Conservation (phyloP, 2,797 vertebrate genomes). For the Poeciliopsis paucimaculata region DNA sequence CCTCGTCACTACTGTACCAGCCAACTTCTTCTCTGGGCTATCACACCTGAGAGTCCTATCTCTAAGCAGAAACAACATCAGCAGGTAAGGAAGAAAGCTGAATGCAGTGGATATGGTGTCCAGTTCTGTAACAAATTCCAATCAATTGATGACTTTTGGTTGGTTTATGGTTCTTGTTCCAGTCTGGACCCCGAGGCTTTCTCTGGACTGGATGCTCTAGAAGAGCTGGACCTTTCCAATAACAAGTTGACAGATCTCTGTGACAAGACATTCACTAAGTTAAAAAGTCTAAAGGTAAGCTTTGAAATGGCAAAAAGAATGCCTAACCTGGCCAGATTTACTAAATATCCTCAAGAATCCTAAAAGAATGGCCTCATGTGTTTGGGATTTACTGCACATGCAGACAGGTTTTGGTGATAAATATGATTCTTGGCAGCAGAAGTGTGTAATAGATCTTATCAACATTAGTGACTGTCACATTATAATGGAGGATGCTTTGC, state of each 20-base stretch:
- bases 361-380: neutral
- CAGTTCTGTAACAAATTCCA: neutral
- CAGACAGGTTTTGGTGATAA: neutral
- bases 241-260: slow-evolving; percentile 81
- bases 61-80: slow-evolving; percentile 82
- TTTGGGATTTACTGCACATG: neutral
- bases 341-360: neutral
- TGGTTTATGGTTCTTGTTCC: slow-evolving; percentile 8
- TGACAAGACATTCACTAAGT: slow-evolving; percentile 52
- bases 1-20: slow-evolving; percentile 67
- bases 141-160: neutral
- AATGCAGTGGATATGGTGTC: neutral
- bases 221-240: slow-evolving; percentile 79
- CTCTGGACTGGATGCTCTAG: slow-evolving; percentile 73
- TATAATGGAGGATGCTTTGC: neutral
- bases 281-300: slow-evolving; percentile 72
- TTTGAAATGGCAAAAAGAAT: neutral
- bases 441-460: neutral
- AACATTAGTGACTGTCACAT: neutral
- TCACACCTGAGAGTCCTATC: slow-evolving; percentile 78
- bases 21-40: slow-evolving; percentile 75
- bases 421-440: neutral
- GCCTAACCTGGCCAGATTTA: neutral
- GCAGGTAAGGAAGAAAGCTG: slow-evolving; percentile 43
- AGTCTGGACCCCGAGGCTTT: slow-evolving; percentile 79